These are phyloP conservation scores for Apteryx mantelli DNA, from an alignment of 2,113 vertebrate species.

Conservation along the genomic window DNA sequence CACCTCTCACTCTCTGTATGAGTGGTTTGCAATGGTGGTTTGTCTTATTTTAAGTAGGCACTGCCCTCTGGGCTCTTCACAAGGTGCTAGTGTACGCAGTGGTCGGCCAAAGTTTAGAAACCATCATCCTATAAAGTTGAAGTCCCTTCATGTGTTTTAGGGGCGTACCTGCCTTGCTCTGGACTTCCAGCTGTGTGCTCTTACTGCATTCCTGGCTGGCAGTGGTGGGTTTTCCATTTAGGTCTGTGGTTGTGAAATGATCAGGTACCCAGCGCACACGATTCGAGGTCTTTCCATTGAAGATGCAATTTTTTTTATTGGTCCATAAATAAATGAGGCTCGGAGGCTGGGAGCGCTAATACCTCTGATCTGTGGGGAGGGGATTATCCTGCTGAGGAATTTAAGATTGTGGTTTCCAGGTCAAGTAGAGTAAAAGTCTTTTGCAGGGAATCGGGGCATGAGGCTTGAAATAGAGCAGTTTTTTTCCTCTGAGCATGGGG, in stretches of 20 bases:
- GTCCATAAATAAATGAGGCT: neutral
- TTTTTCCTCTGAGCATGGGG: neutral
- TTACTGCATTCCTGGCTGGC: rapidly evolving
- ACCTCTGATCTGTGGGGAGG: neutral
- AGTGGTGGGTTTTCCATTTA: rapidly evolving
- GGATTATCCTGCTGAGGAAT: neutral
- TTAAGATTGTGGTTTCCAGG: neutral
- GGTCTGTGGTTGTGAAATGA: rapidly evolving
- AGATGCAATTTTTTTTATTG: neutral
- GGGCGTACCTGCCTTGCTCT: neutral
- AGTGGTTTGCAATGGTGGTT: neutral
- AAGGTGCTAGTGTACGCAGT: neutral
- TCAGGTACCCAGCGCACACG: neutral
- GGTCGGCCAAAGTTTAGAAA: neutral
- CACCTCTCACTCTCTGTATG: neutral
- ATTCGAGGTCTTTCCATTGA: neutral
- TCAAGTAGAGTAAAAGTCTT: neutral
- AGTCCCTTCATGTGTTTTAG: neutral
- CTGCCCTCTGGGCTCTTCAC: neutral
- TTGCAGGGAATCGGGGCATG: too few species aligned
- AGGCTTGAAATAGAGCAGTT: neutral
- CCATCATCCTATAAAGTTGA: neutral
- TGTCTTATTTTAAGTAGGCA: neutral
- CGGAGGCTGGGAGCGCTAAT: neutral
- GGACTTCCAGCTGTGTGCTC: neutral